phyloP scores from a whole-genome alignment of 1,140 invertebrate species.

The Portunus trituberculatus region DNA sequence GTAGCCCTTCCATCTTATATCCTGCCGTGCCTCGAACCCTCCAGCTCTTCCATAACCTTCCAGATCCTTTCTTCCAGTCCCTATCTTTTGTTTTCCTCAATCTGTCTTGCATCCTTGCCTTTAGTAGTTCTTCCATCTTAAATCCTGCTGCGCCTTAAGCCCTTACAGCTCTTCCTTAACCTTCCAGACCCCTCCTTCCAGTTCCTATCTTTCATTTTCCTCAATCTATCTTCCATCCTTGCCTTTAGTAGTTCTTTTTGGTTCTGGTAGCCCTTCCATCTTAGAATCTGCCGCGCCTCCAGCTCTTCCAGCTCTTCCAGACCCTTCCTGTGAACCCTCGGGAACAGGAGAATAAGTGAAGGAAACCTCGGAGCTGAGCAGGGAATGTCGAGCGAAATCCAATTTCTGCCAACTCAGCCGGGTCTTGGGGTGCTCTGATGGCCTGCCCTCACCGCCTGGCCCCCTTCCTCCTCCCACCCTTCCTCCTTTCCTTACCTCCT shows the following conservation, averaged over 20 bases:
- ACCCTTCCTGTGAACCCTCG: neutral
- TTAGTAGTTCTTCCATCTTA: neutral
- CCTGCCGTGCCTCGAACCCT: neutral
- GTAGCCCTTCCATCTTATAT: neutral
- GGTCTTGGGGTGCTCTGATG: conserved; percentile 22
- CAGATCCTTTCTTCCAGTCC: neutral
- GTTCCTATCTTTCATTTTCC: neutral
- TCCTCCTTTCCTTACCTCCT: neutral
- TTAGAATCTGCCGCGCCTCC: neutral
- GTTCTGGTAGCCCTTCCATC: neutral
- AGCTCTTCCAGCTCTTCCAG: neutral
- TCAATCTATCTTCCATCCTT: neutral
- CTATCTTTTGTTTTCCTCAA: neutral
- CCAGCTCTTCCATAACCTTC: neutral
- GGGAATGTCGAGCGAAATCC: conserved; percentile 54
- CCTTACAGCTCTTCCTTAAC: neutral
- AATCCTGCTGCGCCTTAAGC: neutral
- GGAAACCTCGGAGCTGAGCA: conserved; percentile 31
- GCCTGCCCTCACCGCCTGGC: neutral
- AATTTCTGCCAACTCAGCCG: conserved; percentile 57
- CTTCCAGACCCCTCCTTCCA: neutral
- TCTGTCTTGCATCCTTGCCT: neutral
- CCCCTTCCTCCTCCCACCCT: neutral
- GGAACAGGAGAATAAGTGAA: conserved; percentile 44
- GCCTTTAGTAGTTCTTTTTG: neutral